These are phyloP conservation scores for Neosilurus hyrtlii DNA, from an alignment of 2,797 vertebrate genomes.

Conservation along the genomic window DNA sequence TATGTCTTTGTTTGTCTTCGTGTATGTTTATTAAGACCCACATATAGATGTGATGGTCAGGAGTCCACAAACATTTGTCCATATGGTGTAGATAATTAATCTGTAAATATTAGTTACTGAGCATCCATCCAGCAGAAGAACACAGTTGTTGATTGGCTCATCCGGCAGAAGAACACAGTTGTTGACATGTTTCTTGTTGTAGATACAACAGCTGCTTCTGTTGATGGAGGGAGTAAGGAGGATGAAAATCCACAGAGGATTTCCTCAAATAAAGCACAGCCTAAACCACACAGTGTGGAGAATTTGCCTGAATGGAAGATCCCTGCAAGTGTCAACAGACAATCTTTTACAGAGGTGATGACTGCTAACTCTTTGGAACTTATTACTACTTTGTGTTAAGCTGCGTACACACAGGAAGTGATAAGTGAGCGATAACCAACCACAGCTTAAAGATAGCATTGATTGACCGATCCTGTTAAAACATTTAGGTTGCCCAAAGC, in stretches of 20 bases:
- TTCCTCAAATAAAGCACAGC: constrained; percentile 53
- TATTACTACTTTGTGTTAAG: not conserved
- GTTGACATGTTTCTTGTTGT: not conserved
- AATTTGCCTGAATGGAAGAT: constrained; percentile 68
- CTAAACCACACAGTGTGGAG: constrained; percentile 60
- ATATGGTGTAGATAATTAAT: not conserved
- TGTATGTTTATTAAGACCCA: no score
- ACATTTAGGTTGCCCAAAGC: no score
- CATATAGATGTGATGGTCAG: not conserved
- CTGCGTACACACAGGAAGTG: no score
- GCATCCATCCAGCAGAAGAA: not conserved
- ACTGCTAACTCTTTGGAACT: not conserved
- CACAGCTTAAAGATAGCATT: no score
- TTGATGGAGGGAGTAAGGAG: constrained; percentile 51
- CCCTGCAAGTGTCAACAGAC: constrained; percentile 56
- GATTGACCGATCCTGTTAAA: no score
- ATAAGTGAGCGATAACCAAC: no score
- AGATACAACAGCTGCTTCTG: constrained; percentile 41
- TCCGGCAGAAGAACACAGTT: not conserved
- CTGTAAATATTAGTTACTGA: not conserved
- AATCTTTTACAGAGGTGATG: constrained; percentile 71
- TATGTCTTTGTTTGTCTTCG: no score
- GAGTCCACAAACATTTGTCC: not conserved
- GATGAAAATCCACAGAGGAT: constrained; percentile 53
- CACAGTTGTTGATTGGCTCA: not conserved